These are phyloP conservation scores for Peromyscus eremicus DNA, from an alignment of 2,797 vertebrate genomes.

Conservation along the genomic window DNA sequence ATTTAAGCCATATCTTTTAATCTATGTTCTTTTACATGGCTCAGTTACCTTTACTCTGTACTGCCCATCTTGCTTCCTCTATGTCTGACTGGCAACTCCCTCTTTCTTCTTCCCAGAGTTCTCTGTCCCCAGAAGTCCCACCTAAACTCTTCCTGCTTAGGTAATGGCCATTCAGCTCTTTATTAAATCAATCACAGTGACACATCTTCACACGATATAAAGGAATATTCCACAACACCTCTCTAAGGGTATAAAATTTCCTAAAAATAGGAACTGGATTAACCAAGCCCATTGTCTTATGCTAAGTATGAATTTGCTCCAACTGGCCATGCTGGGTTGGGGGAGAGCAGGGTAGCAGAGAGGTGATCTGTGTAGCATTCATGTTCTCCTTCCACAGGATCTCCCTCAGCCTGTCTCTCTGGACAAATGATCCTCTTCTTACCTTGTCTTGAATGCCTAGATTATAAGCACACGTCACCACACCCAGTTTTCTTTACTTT, in stretches of 20 bases:
- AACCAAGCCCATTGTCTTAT: background rate
- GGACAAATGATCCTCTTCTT: background rate
- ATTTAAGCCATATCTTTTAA: background rate
- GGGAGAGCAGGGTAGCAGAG: background rate
- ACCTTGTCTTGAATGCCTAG: no score
- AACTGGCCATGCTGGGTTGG: background rate
- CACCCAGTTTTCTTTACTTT: background rate
- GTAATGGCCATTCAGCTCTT: background rate
- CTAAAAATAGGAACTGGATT: background rate
- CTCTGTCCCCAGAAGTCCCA: background rate
- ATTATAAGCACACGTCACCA: background rate
- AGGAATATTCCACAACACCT: background rate
- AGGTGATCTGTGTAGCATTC: background rate
- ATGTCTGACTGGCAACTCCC: background rate
- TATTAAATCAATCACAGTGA: background rate
- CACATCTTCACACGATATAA: background rate
- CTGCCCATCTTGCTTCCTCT: background rate
- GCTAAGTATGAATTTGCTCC: background rate
- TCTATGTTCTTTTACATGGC: background rate
- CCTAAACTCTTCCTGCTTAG: background rate
- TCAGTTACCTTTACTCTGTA: background rate
- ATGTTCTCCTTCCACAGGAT: background rate
- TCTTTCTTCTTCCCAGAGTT: background rate
- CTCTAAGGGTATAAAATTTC: constrained; percentile 15
- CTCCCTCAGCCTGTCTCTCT: background rate